Base-by-base conservation (phyloP, 2,797 vertebrate species). In the Erpetoichthys calabaricus region DNA sequence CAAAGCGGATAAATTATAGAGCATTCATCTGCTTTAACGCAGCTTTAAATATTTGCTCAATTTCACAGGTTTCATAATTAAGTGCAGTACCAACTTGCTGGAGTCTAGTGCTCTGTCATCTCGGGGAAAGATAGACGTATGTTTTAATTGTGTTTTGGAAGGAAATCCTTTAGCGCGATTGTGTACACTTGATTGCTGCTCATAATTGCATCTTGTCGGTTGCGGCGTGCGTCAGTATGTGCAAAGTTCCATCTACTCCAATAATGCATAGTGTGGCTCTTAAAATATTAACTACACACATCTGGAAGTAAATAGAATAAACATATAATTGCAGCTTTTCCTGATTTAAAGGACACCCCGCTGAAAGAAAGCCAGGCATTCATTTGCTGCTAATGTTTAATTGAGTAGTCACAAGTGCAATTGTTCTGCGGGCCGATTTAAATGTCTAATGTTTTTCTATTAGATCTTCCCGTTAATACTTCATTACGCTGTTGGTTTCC, bases 21-120 rank as follows among this genome's bases (percentile, higher is more conserved):
- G 77, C 72, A 74, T 75, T 82, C 75, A 81, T 80, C 72, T 81
- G 75, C 80, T 81, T 81, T 83, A 81, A 74, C 80, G 74, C 73
- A 67, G 70, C 73, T 78, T 76, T 76, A 75, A 82, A 78, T 79
- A 71, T 79, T 80, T 78, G 73, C 80, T 78, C 70, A 73, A 64
- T 66, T 74, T 70, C 73, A 66, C 65, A 66, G 51, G 45, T 55
- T 62, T 65, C 56, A 46, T 62, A 67, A 68, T 68, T 67, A 71
- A 68, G 44, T 47, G 57, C 57, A 5, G 53, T 58, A 10, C 55
- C 3, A 49, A 43, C 54, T 44, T 51, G 53, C 44, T 55, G 44
- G 56, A 50, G 47, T 49, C 58, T 58, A 58, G 51, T 49, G 45
- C 46, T 8, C 50, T 47, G 47, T 57, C 47, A 42, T 55, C 43